Conservation (phyloP, 2,888 invertebrate genomes). For the Noctua comes region DNA sequence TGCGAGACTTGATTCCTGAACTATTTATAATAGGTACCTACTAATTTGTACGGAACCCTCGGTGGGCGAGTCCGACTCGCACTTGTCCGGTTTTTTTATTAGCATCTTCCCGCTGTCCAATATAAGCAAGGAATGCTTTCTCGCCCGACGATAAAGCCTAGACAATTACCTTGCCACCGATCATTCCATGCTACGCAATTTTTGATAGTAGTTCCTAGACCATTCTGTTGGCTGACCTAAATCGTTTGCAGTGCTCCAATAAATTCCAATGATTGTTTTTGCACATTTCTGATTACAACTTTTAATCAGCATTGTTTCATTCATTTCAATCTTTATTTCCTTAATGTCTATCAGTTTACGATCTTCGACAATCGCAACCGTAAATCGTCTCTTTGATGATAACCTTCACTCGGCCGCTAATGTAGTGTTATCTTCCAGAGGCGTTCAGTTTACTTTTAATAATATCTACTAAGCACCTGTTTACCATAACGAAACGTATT, state of each 20-base stretch:
- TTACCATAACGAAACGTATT: too few species aligned
- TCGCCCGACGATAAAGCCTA: too few species aligned
- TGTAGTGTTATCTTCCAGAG: background rate
- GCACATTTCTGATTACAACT: background rate
- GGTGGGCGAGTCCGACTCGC: too few species aligned
- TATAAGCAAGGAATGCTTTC: too few species aligned
- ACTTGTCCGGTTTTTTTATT: too few species aligned
- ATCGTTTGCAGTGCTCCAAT: conserved; percentile 5
- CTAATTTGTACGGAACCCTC: too few species aligned
- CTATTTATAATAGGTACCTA: too few species aligned
- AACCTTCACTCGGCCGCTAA: background rate
- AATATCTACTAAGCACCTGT: background rate
- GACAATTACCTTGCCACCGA: too few species aligned
- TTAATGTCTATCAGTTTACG: background rate
- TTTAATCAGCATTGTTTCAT: background rate
- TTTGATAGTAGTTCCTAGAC: background rate
- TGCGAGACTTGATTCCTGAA: too few species aligned
- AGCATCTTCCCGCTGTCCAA: too few species aligned
- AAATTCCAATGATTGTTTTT: background rate
- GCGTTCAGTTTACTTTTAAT: background rate
- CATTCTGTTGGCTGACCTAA: background rate
- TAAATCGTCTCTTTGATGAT: background rate
- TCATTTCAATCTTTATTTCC: background rate
- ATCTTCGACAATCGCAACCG: background rate
- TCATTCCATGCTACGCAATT: too few species aligned